A percentile compares a stretch with the other conserved stretches of the same genome.
Evolutionary conservation across 1,140 invertebrate species (phyloP).

Genomic region (Sinella curviseta): DNA sequence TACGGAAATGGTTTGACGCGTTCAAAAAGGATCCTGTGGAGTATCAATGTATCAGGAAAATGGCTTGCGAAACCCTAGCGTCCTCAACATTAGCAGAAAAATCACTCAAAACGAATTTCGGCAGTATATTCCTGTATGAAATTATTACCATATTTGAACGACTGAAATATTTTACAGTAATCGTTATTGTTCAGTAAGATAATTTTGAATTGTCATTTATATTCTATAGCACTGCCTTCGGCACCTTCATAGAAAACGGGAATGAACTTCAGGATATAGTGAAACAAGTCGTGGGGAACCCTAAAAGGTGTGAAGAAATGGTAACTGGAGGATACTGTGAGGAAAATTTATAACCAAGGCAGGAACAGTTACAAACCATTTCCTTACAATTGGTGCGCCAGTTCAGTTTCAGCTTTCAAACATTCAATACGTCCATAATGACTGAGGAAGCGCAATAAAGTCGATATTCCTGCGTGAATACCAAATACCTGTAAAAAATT

Average conservation of each 20-base stretch:
- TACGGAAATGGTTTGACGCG: slow-evolving; percentile 39
- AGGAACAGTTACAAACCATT: not conserved
- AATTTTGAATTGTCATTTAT: not conserved
- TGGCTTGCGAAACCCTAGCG: slow-evolving; percentile 42
- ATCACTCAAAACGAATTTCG: slow-evolving; percentile 3
- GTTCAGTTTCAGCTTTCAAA: no score
- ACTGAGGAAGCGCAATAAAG: no score
- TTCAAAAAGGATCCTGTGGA: slow-evolving; percentile 40
- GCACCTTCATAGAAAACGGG: slow-evolving; percentile 25
- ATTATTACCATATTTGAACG: not conserved
- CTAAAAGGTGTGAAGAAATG: slow-evolving; percentile 34
- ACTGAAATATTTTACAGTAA: no score
- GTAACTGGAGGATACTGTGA: slow-evolving; percentile 31
- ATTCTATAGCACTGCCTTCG: slow-evolving; percentile 11
- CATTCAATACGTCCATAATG: no score
- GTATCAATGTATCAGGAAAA: slow-evolving; percentile 40
- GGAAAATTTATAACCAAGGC: slow-evolving; percentile 7
- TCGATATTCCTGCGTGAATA: no score
- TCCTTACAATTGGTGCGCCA: no score
- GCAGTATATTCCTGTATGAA: slow-evolving; percentile 2
- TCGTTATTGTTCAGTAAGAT: no score
- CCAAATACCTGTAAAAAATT: no score
- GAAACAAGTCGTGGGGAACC: slow-evolving; percentile 34
- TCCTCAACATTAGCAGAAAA: slow-evolving; percentile 27
- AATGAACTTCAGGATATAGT: slow-evolving; percentile 24